Percentiles rank a stretch among this genome's conserved stretches.
Conservation (phyloP, 2,797 vertebrate genomes). For the Carapus acus region DNA sequence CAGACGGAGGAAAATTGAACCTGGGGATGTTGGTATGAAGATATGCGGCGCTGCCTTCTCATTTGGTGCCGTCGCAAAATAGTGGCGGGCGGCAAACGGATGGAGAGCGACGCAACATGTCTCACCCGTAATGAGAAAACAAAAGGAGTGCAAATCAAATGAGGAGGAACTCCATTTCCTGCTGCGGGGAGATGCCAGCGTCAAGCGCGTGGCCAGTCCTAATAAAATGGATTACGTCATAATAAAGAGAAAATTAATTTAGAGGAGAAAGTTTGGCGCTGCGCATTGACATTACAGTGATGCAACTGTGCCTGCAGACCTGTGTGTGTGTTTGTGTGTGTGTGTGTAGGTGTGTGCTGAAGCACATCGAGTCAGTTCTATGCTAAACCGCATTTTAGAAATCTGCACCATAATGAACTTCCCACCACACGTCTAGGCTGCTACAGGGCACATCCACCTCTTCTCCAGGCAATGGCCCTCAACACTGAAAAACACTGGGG, state of each 20-base stretch:
- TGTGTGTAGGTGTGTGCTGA: constrained; percentile 25
- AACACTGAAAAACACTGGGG: no score
- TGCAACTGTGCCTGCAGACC: constrained; percentile 40
- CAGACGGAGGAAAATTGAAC: constrained; percentile 44
- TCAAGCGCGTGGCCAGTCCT: constrained; percentile 56
- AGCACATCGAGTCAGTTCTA: no score
- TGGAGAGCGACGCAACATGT: constrained; percentile 28
- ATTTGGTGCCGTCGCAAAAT: constrained; percentile 46
- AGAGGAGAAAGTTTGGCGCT: constrained; percentile 19
- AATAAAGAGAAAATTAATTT: constrained; percentile 35
- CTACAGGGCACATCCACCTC: no score
- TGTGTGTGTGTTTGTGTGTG: constrained; percentile 9
- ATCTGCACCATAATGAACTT: no score
- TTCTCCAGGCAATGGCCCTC: no score
- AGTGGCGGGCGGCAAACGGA: constrained; percentile 28
- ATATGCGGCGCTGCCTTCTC: constrained; percentile 41
- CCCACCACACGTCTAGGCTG: constrained; percentile 20
- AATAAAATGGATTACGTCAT: no score
- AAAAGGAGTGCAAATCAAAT: constrained; percentile 64
- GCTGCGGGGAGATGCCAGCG: constrained; percentile 23
- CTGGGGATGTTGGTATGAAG: constrained; percentile 25
- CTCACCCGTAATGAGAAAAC: constrained; percentile 65
- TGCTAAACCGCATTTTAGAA: no score
- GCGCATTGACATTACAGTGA: constrained; percentile 40
- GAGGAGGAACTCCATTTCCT: constrained; percentile 64